Base-by-base conservation (phyloP, 2,113 vertebrate species). In the Deroptyus accipitrinus region DNA sequence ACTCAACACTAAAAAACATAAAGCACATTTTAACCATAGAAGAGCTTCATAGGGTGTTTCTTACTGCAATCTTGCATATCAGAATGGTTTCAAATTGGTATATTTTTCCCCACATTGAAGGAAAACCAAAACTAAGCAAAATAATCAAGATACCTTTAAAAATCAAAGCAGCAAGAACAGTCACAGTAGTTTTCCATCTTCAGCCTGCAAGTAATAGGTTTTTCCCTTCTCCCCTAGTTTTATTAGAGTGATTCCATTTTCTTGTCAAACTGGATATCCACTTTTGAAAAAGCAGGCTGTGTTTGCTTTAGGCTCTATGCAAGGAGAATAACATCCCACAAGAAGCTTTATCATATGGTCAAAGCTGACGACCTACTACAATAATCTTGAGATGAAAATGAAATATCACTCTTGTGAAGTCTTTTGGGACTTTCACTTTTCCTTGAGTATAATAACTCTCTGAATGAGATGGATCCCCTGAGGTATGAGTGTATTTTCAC, bases 221-320 rank as follows among this genome's bases (percentile, higher is more conserved):
- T 95, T 83, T 9, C 17, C 25, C 19, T 80, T 83, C 51, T 90
- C 73, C 96, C 91, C 74, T 72, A 79, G 61, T 89, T 97, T 91
- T 68, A 91, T 92, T 88, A 91, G 90, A 75, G 67, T 67, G 37
- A 92, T 97, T 96, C 80, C 86, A 94, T 95, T 97, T 97, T 94
- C 81, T 96, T 91, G 67, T 93, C 92, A 96, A 64, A 88, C 76
- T 88, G 92, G 72, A 92, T 88, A 94, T 90, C 33, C 69, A 63
- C 70, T 90, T 95, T 91, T 91, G 52, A 79, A 88, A 96, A 96
- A 90, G 66, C 44, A 82, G 74, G 4, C 25, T 76, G 80, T 93
- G 89, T 96, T 94, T 95, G 75, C 86, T 96, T 84, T 80, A 83
- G 77, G 57, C 80, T 75, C 46, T 83, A 9, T 57, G 28, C 86